A percentile compares a stretch with the other conserved stretches of the same genome.
phyloP scores from a whole-genome alignment of 2,888 invertebrate genomes.

The Cephus spinipes region DNA sequence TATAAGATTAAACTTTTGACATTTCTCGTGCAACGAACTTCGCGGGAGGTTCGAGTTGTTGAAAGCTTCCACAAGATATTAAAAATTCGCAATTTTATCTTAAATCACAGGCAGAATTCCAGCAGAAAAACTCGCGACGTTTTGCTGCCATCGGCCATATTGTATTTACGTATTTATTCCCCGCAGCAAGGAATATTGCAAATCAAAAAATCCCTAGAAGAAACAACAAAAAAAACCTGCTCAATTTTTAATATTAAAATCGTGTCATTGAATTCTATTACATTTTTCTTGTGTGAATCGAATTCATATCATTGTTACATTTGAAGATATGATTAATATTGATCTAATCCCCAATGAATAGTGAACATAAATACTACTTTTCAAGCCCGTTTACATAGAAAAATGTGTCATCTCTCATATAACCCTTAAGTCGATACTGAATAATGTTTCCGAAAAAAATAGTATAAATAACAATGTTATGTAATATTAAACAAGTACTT shows the following conservation, averaged over 20 bases:
- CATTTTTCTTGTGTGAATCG: not conserved
- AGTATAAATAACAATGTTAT: not conserved
- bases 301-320: not conserved
- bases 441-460: not conserved
- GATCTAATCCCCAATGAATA: not conserved
- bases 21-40: slow-evolving; percentile 1
- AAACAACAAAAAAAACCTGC: not conserved
- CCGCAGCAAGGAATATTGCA: not conserved
- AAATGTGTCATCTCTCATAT: not conserved
- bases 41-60: not conserved
- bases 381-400: not conserved
- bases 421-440: not conserved
- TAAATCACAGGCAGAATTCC: slow-evolving; percentile 32
- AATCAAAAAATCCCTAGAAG: slow-evolving; percentile 2
- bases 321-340: not conserved
- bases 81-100: slow-evolving; percentile 20
- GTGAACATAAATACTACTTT: not conserved
- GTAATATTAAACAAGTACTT: not conserved
- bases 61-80: not conserved
- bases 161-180: slow-evolving; percentile 59
- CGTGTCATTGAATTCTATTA: not conserved
- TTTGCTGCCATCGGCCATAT: slow-evolving; percentile 57
- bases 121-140: slow-evolving; percentile 32
- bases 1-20: not conserved
- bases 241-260: not conserved